Percentiles rank a stretch among this genome's conserved stretches.
These are phyloP conservation scores for Holacanthus passer DNA, from an alignment of 2,113 vertebrate genomes.

Conservation along the genomic window DNA sequence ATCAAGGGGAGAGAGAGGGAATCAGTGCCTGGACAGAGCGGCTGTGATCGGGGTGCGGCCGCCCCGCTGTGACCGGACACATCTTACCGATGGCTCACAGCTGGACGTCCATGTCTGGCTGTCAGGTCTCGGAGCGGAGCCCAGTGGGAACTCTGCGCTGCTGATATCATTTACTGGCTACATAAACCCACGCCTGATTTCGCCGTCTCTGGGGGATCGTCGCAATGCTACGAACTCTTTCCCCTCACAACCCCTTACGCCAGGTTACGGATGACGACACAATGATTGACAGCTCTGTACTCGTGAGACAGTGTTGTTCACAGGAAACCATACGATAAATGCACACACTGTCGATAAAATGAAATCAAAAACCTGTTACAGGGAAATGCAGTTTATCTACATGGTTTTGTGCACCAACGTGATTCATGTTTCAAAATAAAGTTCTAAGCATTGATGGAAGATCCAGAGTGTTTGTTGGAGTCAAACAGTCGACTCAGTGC, in stretches of 20 bases:
- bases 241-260: slow-evolving; percentile 6
- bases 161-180: slow-evolving; percentile 57
- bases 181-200: slow-evolving; percentile 46
- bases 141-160: slow-evolving; percentile 38
- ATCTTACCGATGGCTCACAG: slow-evolving; percentile 74
- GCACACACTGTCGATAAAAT: slow-evolving; percentile 50
- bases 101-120: slow-evolving; percentile 71
- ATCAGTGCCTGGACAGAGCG: slow-evolving; percentile 56
- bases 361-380: slow-evolving; percentile 48
- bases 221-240: slow-evolving; percentile 19
- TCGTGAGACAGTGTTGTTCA: slow-evolving; percentile 47
- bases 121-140: slow-evolving; percentile 55
- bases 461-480: slow-evolving; percentile 69
- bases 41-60: slow-evolving; percentile 65
- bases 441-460: slow-evolving; percentile 63
- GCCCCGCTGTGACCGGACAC: slow-evolving; percentile 65
- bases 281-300: slow-evolving; percentile 52
- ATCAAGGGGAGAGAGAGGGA: slow-evolving; percentile 56
- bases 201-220: slow-evolving; percentile 39
- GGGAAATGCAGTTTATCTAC: slow-evolving; percentile 62
- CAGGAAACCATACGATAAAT: slow-evolving; percentile 62
- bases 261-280: slow-evolving; percentile 50
- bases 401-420: slow-evolving; percentile 57
- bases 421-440: slow-evolving; percentile 41
- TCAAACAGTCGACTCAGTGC: slow-evolving; percentile 61